Evolutionary conservation across 2,888 invertebrate genomes (phyloP).

Genomic region (Megalurothrips usitatus): DNA sequence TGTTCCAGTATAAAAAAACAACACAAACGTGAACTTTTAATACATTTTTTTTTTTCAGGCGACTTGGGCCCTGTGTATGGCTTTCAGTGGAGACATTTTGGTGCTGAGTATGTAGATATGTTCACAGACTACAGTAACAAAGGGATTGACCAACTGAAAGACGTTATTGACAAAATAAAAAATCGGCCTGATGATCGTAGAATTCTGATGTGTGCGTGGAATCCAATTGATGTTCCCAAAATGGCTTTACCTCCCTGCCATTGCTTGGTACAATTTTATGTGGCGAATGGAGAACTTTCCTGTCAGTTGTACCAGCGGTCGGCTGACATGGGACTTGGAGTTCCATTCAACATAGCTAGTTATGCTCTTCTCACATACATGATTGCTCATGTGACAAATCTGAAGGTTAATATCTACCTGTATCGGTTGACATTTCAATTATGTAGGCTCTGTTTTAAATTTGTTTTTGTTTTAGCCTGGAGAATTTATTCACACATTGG

Average conservation of each 20-base stretch:
- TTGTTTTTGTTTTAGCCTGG: slow-evolving; percentile 60
- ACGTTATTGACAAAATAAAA: slow-evolving; percentile 73
- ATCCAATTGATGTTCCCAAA: slow-evolving; percentile 74
- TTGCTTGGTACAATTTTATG: slow-evolving; percentile 91
- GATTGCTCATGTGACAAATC: slow-evolving; percentile 90
- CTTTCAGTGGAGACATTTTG: slow-evolving; percentile 98
- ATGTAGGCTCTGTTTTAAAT: too few species aligned
- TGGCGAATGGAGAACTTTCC: slow-evolving; percentile 74
- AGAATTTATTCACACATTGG: slow-evolving; percentile 90
- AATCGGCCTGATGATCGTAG: slow-evolving; percentile 80
- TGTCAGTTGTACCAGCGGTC: slow-evolving; percentile 94
- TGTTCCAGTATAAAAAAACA: background rate
- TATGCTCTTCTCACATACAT: slow-evolving; percentile 90
- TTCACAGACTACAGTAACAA: slow-evolving; percentile 72
- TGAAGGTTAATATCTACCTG: slow-evolving; percentile 59
- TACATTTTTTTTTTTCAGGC: slow-evolving; percentile 49
- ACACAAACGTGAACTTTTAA: background rate
- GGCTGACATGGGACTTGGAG: slow-evolving; percentile 97
- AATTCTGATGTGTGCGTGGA: slow-evolving; percentile 94
- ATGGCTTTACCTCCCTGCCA: slow-evolving; percentile 99
- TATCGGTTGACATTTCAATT: background rate
- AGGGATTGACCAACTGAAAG: slow-evolving; percentile 86
- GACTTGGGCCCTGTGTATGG: slow-evolving; percentile 97
- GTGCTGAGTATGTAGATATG: slow-evolving; percentile 80
- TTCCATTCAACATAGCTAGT: slow-evolving; percentile 97